Evolutionary conservation across 92 coral and sea anemone species (phyloP).

Genomic region (Muricea muricata): DNA sequence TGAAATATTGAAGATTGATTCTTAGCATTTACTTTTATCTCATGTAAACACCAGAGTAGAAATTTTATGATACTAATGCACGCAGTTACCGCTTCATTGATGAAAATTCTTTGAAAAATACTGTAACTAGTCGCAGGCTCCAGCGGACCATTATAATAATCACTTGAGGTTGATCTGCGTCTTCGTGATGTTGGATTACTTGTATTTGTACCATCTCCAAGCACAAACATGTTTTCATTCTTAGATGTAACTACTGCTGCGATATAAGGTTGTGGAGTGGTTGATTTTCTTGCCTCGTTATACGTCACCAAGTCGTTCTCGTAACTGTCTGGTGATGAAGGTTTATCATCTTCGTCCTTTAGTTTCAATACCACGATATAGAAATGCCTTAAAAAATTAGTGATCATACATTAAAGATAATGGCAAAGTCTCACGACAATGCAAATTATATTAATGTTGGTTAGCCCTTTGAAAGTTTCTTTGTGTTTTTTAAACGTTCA

Average conservation of each 20-base stretch:
- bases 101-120: slow-evolving; percentile 14
- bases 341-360: background rate
- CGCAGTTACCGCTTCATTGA: background rate
- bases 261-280: background rate
- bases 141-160: slow-evolving; percentile 23
- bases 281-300: background rate
- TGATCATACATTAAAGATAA: no score
- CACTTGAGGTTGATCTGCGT: background rate
- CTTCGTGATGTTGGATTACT: background rate
- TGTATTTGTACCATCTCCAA: slow-evolving; percentile 4
- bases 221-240: background rate
- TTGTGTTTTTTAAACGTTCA: background rate
- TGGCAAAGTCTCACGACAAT: no score
- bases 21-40: no score
- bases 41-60: no score
- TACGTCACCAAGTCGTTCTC: background rate
- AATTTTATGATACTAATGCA: no score
- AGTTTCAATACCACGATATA: background rate
- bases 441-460: no score
- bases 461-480: no score
- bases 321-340: background rate
- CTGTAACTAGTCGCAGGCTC: slow-evolving; percentile 21
- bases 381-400: background rate
- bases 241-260: background rate
- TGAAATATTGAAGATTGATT: background rate